Percentiles rank a stretch among this genome's conserved stretches.
Evolutionary conservation across 2,113 vertebrate genomes (phyloP).

Genomic region (Cyanistes caeruleus): DNA sequence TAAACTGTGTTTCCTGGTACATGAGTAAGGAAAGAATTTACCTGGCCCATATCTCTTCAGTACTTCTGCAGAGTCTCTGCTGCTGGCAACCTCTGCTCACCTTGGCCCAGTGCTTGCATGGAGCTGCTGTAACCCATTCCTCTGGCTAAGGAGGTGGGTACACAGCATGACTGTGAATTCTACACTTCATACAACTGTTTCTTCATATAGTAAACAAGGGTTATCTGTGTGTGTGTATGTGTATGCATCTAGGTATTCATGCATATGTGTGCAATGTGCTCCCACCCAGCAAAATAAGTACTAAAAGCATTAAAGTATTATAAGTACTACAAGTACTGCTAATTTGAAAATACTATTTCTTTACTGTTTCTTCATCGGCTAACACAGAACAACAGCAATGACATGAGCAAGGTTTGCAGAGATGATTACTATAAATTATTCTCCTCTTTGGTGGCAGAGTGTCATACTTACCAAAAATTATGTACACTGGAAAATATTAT

Average conservation of each 20-base stretch:
- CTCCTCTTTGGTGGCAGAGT: neutral
- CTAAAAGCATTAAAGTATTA: too few species aligned
- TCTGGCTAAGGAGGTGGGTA: neutral
- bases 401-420: neutral
- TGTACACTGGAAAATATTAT: neutral
- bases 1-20: neutral
- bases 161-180: neutral
- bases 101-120: too few species aligned
- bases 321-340: neutral
- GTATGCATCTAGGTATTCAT: neutral
- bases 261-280: fast-evolving
- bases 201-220: neutral
- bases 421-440: neutral
- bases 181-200: neutral
- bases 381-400: neutral
- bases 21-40: neutral
- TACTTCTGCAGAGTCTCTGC: neutral
- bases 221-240: neutral
- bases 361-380: neutral
- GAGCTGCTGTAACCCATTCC: neutral
- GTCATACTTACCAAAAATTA: neutral
- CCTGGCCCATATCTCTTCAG: neutral
- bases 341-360: neutral
- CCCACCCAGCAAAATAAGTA: neutral
- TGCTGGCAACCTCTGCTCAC: neutral